Evolutionary conservation across 2,888 invertebrate species (phyloP).

Genomic region (Stenoptilia bipunctidactyla): DNA sequence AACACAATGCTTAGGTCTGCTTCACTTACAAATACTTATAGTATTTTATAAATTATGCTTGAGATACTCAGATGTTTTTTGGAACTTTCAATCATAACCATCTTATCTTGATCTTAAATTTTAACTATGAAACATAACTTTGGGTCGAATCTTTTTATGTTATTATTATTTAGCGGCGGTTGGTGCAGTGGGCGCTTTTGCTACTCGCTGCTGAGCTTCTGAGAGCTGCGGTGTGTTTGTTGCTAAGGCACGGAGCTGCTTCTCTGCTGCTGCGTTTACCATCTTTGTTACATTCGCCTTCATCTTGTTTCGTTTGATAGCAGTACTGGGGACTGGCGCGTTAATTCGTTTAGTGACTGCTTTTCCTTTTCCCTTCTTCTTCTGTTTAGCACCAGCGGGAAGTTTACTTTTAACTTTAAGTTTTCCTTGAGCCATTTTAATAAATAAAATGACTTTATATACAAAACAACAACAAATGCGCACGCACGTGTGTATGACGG

Average conservation of each 20-base stretch:
- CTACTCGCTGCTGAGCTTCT: slow-evolving; percentile 55
- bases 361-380: slow-evolving; percentile 62
- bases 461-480: background rate
- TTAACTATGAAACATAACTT: too few relatives aligned
- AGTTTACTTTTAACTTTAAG: slow-evolving; percentile 75
- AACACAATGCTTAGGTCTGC: too few relatives aligned
- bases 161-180: slow-evolving; percentile 31
- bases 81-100: too few relatives aligned
- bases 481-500: background rate
- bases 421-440: slow-evolving; percentile 77
- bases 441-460: background rate
- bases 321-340: slow-evolving; percentile 76
- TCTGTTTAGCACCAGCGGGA: slow-evolving; percentile 66
- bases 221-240: slow-evolving; percentile 60
- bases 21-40: too few relatives aligned
- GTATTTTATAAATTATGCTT: too few relatives aligned
- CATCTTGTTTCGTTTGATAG: slow-evolving; percentile 73
- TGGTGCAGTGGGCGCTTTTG: slow-evolving; percentile 54
- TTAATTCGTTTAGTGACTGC: slow-evolving; percentile 73
- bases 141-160: background rate
- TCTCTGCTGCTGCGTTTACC: slow-evolving; percentile 78
- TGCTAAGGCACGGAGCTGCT: slow-evolving; percentile 74
- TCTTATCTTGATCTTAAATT: too few relatives aligned
- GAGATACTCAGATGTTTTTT: too few relatives aligned
- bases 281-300: slow-evolving; percentile 77